Base-by-base conservation (phyloP, 2,888 invertebrate species). In the Sycophila texana region DNA sequence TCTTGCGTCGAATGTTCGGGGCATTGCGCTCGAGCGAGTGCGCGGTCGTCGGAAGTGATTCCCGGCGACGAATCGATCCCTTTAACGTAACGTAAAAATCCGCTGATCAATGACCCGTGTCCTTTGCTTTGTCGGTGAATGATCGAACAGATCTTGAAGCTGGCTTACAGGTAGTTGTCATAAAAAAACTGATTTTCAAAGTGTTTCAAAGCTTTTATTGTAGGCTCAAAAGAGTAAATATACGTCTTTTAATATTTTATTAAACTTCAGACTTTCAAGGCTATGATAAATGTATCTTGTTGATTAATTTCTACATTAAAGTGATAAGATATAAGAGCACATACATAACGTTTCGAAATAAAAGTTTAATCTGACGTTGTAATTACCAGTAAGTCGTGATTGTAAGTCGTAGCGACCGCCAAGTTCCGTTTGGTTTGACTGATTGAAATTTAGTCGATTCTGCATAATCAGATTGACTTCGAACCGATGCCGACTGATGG, bases 371-470 rank as follows among this genome's bases (percentile, higher is more conserved):
- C 39, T 10, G 39, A 39, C 7, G 10, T 39, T 5, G 10, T 67
- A 67, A 74, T 55, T 10, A 20, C 39, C 49, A 39, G 7, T 39
- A 63, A n/a, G 7, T 61, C 30, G 53, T 4, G 3, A 57, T 18
- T 65, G 7, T 22, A n/a, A 30, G 20, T 20, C 55, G 39, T 39
- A 51, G 2, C 26, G 14, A 20, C 20, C 39, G 53, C 1, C 1
- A 49, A 74, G 26, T 39, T 55, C 39, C 51, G 30, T 66, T 77
- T 77, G 55, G 68, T 73, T 20, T 5, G 53, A 18, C 14, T 49
- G 26, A 74, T 74, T 71, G 70, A 58, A 70, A 65, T 74, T 74
- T 65, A 68, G 58, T 73, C 14, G 63, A 73, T 73, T 76, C 67
- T 65, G 75, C 51, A 51, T 76, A 72, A 75, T 72, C 67, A 49